Evolutionary conservation across 2,797 vertebrate species (phyloP), one percentile per base, ranked within the genome.

Genomic region (Xerus rutilus): DNA sequence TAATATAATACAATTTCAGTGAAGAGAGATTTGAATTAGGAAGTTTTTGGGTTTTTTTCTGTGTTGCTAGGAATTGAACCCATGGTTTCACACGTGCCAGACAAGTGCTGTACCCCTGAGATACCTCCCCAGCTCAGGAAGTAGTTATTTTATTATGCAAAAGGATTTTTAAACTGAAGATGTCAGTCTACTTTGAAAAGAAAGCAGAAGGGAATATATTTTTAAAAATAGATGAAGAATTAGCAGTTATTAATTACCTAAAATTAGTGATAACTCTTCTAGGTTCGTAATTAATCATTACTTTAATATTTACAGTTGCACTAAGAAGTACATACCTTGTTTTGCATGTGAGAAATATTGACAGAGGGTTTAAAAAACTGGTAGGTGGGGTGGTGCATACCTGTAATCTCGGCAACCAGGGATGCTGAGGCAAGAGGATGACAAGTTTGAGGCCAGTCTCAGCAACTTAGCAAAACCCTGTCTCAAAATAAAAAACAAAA

Each of bases 141-240:
- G 5, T 79, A 70, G 35, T 87, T 87, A 78, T 39, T 81, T 88
- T 28, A 84, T 67, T 73, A 35, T 14, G 20, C 25, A 59, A 79
- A 65, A 70, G 30, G n/a, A 67, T 72, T 79, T 96, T 73, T 93
- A 89, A 86, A 89, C 32, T 45, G 39, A 89, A 93, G 70, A 28
- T 93, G 35, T 78, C 93, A 47, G 39, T 95, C 35, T 94, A 28
- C 69, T 92, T 79, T 90, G 72, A 79, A 95, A 96, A 65, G 47
- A 59, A 73, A 90, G 57, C 39, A 45, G 77, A 88, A 79, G n/a
- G 64, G 78, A 65, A 87, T 79, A 21, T 1, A 35, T 92, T 89
- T 89, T 28, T 8, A 77, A 89, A n/a, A 96, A 84, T 23, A 72
- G 28, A 8, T 83, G 39, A 73, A 62, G 18, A 91, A 64, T 87